phyloP scores from a whole-genome alignment of 2,113 vertebrate genomes.

The Strix uralensis region DNA sequence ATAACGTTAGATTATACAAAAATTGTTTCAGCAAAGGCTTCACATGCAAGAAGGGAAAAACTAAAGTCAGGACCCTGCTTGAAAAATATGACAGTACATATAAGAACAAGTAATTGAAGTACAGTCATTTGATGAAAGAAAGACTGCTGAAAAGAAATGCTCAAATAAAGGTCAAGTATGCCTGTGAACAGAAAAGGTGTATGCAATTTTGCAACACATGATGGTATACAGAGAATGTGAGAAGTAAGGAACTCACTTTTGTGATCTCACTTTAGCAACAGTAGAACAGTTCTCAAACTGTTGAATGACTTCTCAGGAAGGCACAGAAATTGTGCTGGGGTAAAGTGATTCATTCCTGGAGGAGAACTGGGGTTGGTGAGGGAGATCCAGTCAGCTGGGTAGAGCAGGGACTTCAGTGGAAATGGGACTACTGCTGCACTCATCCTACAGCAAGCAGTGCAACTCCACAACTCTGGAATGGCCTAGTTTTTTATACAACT shows the following conservation, averaged over 20 bases:
- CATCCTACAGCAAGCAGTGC: background rate
- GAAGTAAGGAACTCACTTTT: background rate
- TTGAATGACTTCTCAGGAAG: background rate
- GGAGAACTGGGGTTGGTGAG: background rate
- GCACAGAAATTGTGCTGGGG: background rate
- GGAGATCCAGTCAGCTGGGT: background rate
- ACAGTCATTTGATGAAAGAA: background rate
- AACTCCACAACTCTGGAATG: background rate
- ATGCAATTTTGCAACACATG: background rate
- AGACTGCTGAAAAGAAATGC: background rate
- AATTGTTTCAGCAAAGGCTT: background rate
- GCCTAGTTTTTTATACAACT: background rate
- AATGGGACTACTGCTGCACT: background rate
- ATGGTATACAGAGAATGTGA: background rate
- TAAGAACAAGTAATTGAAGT: background rate
- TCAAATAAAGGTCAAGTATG: background rate
- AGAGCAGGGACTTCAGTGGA: background rate
- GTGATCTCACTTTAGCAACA: background rate
- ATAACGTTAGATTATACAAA: background rate
- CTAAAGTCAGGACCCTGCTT: background rate
- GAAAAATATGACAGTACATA: background rate
- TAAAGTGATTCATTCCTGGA: background rate
- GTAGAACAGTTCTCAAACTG: background rate
- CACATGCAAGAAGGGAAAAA: background rate
- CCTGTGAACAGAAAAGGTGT: background rate